Percentiles rank a stretch among this genome's conserved stretches.
Conservation (phyloP, 2,888 invertebrate species). For the Cheilosia grossa region DNA sequence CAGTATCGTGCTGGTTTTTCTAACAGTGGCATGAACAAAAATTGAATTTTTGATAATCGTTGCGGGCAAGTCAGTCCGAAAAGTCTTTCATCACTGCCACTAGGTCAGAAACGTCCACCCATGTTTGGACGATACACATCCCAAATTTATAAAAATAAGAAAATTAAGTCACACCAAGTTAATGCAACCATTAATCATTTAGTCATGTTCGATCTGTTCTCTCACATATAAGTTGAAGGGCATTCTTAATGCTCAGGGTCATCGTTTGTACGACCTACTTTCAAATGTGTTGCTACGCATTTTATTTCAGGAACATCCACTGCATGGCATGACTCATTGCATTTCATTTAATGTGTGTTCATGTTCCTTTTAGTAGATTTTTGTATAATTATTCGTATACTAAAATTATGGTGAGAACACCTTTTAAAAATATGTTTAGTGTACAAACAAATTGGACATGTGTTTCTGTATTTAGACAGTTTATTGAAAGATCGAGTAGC, state of each 20-base stretch:
- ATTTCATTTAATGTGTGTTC: background rate
- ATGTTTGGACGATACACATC: no score
- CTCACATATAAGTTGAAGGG: background rate
- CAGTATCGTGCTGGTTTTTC: no score
- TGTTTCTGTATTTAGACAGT: background rate
- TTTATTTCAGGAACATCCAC: constrained; percentile 1
- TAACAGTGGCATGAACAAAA: no score
- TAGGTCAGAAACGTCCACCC: background rate
- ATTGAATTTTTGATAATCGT: no score
- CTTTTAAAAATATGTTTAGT: constrained; percentile 15
- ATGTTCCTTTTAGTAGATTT: background rate
- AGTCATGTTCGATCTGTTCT: background rate
- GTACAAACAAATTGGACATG: constrained; percentile 12
- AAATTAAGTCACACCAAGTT: background rate
- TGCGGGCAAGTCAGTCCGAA: no score
- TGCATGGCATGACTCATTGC: constrained; percentile 3
- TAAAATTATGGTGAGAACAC: constrained; percentile 25
- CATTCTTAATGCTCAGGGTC: background rate
- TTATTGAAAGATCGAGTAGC: background rate
- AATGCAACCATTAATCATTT: constrained; percentile 16
- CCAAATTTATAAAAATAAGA: background rate
- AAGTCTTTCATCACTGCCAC: no score
- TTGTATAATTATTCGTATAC: background rate
- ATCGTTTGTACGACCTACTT: constrained; percentile 1
- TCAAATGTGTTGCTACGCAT: background rate